These are phyloP conservation scores for Drosophila funebris DNA, from an alignment of 1,140 invertebrate species.

Conservation along the genomic window DNA sequence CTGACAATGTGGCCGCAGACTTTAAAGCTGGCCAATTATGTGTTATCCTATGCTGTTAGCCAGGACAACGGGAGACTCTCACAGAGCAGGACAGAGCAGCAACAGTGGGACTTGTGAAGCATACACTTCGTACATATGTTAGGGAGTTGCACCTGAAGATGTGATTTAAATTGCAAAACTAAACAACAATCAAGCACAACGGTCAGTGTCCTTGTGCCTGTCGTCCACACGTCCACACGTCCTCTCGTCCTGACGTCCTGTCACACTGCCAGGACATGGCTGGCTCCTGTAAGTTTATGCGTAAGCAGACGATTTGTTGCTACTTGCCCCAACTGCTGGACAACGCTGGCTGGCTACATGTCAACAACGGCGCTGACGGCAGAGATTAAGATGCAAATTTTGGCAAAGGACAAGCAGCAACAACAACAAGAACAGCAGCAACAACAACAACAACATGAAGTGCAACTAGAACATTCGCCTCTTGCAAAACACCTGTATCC, in stretches of 20 bases:
- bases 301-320: constrained; percentile 65
- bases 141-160: constrained; percentile 64
- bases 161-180: constrained; percentile 81
- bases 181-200: constrained; percentile 71
- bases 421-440: constrained; percentile 38
- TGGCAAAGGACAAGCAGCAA: constrained; percentile 53
- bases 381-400: constrained; percentile 82
- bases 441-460: constrained; percentile 26
- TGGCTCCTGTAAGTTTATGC: constrained; percentile 39
- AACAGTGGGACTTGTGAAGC: not conserved
- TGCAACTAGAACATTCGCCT: constrained; percentile 32
- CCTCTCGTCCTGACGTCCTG: too few species aligned
- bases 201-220: constrained; percentile 24
- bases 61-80: too few species aligned
- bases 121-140: constrained; percentile 26
- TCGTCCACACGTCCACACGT: not conserved
- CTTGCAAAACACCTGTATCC: constrained; percentile 67
- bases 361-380: constrained; percentile 74
- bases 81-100: not conserved
- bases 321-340: not conserved
- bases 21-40: constrained; percentile 34
- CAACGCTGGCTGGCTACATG: constrained; percentile 39
- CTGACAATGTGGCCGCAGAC: constrained; percentile 1
- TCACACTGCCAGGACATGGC: not conserved
- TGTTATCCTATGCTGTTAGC: not conserved